Evolutionary conservation across 2,888 invertebrate genomes (phyloP).

Genomic region (Philaethria dido): DNA sequence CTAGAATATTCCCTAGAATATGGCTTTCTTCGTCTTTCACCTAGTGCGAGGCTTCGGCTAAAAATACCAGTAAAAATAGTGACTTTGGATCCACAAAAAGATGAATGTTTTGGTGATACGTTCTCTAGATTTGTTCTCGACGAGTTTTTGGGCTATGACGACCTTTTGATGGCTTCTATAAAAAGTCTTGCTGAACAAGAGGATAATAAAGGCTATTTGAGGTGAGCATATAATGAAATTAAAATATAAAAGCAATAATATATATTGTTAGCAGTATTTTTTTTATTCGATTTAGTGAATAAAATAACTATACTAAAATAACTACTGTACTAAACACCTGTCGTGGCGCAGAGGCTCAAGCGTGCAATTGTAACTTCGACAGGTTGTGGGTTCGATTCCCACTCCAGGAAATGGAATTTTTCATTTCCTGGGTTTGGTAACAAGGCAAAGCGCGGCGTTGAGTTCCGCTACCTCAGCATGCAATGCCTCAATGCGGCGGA

Average conservation of each 20-base stretch:
- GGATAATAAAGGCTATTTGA: constrained; percentile 96
- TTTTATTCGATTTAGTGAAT: no score
- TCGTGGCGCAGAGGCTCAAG: no score
- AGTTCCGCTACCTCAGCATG: no score
- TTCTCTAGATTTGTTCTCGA: constrained; percentile 95
- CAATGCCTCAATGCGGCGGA: no score
- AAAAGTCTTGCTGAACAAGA: constrained; percentile 97
- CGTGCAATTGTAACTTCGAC: no score
- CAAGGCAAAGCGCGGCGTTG: no score
- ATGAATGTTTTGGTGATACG: constrained; percentile 96
- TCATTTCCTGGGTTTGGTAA: no score
- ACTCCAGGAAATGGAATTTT: no score
- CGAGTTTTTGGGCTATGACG: constrained; percentile 98
- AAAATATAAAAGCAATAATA: not conserved
- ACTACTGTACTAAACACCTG: no score
- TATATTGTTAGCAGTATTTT: no score
- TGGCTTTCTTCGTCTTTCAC: constrained; percentile 95
- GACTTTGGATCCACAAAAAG: constrained; percentile 92
- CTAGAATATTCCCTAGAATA: constrained; percentile 99
- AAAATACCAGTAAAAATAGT: constrained; percentile 96
- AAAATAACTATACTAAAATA: no score
- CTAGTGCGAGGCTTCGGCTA: constrained; percentile 92
- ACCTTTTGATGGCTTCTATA: constrained; percentile 97
- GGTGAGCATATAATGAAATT: constrained; percentile 74
- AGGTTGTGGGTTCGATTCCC: no score